These are phyloP conservation scores for Anastatus disparis DNA, from an alignment of 1,140 invertebrate genomes.

Conservation along the genomic window DNA sequence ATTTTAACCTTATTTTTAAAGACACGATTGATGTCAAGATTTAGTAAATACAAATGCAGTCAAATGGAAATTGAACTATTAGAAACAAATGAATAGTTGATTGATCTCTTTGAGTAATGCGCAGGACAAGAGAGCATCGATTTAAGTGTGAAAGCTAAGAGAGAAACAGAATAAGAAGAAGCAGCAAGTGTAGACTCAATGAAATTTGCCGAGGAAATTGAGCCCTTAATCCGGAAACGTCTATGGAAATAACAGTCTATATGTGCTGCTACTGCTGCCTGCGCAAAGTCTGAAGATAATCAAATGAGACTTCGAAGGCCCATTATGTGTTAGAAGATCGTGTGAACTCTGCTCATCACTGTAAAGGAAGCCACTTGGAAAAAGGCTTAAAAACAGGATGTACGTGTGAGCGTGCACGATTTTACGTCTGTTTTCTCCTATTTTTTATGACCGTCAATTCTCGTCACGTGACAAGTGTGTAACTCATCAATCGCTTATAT, in stretches of 20 bases:
- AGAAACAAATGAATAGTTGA: not conserved
- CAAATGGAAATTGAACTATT: not conserved
- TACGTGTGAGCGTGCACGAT: slow-evolving; percentile 5
- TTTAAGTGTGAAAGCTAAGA: not conserved
- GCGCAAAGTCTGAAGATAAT: slow-evolving; percentile 41
- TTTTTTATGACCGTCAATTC: not conserved
- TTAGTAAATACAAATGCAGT: not conserved
- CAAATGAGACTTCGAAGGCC: slow-evolving; percentile 47
- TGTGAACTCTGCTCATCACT: slow-evolving; percentile 46
- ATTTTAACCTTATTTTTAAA: no score
- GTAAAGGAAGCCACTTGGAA: slow-evolving; percentile 47
- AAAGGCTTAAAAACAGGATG: slow-evolving; percentile 46
- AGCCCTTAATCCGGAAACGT: slow-evolving; percentile 50
- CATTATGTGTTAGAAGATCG: slow-evolving; percentile 48
- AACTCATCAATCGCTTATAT: not conserved
- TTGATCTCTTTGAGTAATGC: no score
- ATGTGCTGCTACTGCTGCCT: no score
- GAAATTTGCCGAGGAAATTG: slow-evolving; percentile 50
- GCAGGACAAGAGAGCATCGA: not conserved
- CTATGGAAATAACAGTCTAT: slow-evolving; percentile 51
- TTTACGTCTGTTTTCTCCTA: not conserved
- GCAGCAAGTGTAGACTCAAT: slow-evolving; percentile 39
- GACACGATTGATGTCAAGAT: no score
- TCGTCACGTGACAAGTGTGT: not conserved
- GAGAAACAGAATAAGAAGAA: not conserved